Evolutionary conservation across 1,140 invertebrate genomes (phyloP).

Genomic region (Wasmannia auropunctata): DNA sequence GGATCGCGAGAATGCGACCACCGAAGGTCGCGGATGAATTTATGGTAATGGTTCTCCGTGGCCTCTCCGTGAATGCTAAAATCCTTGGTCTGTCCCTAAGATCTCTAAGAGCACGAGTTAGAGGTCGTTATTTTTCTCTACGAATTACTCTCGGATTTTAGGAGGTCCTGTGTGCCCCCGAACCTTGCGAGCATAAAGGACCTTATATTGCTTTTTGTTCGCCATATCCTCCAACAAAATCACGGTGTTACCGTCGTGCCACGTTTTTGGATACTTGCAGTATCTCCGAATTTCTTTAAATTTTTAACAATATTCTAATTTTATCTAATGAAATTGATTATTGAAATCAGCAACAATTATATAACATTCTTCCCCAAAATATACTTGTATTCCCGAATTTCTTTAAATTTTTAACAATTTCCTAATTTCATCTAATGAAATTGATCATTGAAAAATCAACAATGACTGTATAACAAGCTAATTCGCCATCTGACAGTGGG

Average conservation of each 20-base stretch:
- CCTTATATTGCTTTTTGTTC: background rate
- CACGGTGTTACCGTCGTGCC: background rate
- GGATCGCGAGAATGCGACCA: background rate
- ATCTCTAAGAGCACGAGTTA: too few species aligned
- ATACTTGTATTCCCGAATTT: background rate
- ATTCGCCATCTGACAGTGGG: background rate
- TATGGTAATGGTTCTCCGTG: background rate
- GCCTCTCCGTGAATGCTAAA: background rate
- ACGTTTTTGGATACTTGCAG: background rate
- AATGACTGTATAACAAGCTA: background rate
- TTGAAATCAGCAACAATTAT: background rate
- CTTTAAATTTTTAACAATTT: background rate
- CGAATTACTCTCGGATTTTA: background rate
- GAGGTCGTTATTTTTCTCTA: background rate
- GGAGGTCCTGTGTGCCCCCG: too few species aligned
- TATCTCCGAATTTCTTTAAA: background rate
- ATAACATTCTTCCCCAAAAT: too few species aligned
- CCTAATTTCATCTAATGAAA: background rate
- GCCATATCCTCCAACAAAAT: background rate
- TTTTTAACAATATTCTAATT: background rate
- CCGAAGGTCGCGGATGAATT: conserved; percentile 22
- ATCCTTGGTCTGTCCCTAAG: background rate
- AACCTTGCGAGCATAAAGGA: background rate
- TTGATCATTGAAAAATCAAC: background rate
- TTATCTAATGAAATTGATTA: background rate